Conservation (phyloP, 1,140 invertebrate species). For the Catajapyx aquilonaris region DNA sequence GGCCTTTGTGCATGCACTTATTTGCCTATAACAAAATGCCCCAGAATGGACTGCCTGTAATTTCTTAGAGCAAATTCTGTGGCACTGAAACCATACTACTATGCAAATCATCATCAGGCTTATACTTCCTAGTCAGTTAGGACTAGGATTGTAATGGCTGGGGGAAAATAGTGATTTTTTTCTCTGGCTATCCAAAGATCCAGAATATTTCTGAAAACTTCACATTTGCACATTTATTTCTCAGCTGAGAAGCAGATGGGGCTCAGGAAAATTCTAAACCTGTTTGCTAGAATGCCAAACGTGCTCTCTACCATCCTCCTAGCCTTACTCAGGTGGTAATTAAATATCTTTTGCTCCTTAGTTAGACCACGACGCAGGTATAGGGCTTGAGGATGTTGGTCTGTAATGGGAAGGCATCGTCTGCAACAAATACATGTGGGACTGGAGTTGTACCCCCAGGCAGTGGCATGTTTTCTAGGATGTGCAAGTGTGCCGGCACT, state of each 20-base stretch:
- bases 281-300: constrained; percentile 14
- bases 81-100: too few species aligned
- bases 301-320: constrained; percentile 16
- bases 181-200: too few species aligned
- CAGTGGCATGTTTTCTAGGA: not conserved
- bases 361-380: constrained; percentile 6
- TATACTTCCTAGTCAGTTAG: too few species aligned
- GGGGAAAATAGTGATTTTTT: too few species aligned
- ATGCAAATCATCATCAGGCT: too few species aligned
- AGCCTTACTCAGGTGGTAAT: constrained; percentile 15
- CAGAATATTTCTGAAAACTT: too few species aligned
- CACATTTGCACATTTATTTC: too few species aligned
- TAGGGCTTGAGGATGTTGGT: constrained; percentile 13
- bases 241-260: not conserved
- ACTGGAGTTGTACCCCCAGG: not conserved
- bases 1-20: too few species aligned
- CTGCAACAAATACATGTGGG: constrained; percentile 13
- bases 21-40: too few species aligned
- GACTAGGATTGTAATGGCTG: too few species aligned
- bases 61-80: too few species aligned
- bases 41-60: too few species aligned
- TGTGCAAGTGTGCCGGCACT: not conserved
- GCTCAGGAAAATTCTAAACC: constrained; percentile 2
- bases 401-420: constrained; percentile 13
- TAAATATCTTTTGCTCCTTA: constrained; percentile 13